Percentiles rank a stretch among this genome's conserved stretches.
These are phyloP conservation scores for Pithys albifrons DNA, from an alignment of 2,113 vertebrate genomes.

Conservation along the genomic window DNA sequence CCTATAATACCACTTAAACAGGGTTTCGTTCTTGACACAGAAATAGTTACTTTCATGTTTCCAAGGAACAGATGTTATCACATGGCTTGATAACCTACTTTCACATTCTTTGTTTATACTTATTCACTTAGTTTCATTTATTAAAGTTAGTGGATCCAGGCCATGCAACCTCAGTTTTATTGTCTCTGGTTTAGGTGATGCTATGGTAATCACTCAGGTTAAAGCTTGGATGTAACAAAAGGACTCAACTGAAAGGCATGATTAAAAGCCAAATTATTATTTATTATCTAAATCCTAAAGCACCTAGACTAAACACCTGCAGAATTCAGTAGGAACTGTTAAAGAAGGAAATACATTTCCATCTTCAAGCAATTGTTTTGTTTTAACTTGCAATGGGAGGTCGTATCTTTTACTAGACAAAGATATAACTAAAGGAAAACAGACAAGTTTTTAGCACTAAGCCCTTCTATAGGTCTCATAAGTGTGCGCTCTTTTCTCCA, in stretches of 20 bases:
- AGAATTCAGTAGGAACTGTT: conserved; percentile 30
- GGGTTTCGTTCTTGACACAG: conserved; percentile 19
- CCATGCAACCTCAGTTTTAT: conserved; percentile 44
- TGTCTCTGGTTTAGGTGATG: conserved; percentile 39
- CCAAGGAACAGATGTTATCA: conserved; percentile 54
- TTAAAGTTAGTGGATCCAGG: conserved; percentile 10
- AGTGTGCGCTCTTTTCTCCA: background rate
- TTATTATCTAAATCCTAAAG: conserved; percentile 32
- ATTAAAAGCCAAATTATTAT: conserved; percentile 58
- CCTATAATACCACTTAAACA: conserved; percentile 18
- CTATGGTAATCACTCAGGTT: background rate
- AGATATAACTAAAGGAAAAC: background rate
- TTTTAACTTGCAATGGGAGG: background rate
- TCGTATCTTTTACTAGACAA: background rate
- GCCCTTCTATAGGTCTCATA: background rate
- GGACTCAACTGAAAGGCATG: conserved; percentile 25
- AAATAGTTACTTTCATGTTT: conserved; percentile 59
- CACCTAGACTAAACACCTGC: conserved; percentile 8
- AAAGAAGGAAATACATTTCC: background rate
- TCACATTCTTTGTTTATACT: conserved; percentile 49
- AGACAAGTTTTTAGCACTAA: background rate
- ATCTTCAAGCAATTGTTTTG: background rate
- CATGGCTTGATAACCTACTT: conserved; percentile 45
- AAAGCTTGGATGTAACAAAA: background rate
- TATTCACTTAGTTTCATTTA: conserved; percentile 44